Evolutionary conservation across 1,140 invertebrate species (phyloP), one percentile per base, ranked within the genome.

Genomic region (Aphaenogaster ashmeadi): DNA sequence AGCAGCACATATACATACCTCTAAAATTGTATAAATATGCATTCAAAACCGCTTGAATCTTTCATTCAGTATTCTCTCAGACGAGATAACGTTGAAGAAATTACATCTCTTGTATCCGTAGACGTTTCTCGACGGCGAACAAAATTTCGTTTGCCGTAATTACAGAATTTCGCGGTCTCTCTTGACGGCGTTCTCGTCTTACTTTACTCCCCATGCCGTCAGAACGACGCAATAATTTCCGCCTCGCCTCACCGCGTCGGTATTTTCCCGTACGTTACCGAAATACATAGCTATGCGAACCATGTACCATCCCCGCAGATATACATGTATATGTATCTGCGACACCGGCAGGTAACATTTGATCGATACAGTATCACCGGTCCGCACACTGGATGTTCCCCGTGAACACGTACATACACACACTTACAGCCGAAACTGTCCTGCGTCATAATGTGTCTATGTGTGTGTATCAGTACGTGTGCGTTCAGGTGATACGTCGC

Each of bases 311-410:
- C 8, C 15, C 11, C 58, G 36, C 13, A 41, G 38, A 33, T 47
- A 78, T 50, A 83, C 18, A 54, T 60, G 64, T 75, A 18, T 58
- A 44, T n/a, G 15, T 67, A 44, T 89, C 77, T 41, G 67, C 33
- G 80, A 66, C 74, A 90, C 75, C 67, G 66, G 13, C 78, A 80
- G 74, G 64, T 58, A 89, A 66, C 86, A 67, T 87, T 80, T 80
- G 90, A 89, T 91, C 90, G 90, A 91, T 91, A 91, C 74, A 50
- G 62, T 66, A 72, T 50, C 75, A 84, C 86, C 71, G 52, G 54
- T 81, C 38, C 66, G 62, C 60, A 84, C 69, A 33, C 21, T 38
- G 80, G 33, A 64, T 52, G 15, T 84, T 50, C 44, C 11, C n/a
- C 60, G 60, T 47, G 52, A 74, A 67, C 41, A 72, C 83, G 84